Evolutionary conservation across 2,113 vertebrate species (phyloP).

Genomic region (Myotis brandtii): DNA sequence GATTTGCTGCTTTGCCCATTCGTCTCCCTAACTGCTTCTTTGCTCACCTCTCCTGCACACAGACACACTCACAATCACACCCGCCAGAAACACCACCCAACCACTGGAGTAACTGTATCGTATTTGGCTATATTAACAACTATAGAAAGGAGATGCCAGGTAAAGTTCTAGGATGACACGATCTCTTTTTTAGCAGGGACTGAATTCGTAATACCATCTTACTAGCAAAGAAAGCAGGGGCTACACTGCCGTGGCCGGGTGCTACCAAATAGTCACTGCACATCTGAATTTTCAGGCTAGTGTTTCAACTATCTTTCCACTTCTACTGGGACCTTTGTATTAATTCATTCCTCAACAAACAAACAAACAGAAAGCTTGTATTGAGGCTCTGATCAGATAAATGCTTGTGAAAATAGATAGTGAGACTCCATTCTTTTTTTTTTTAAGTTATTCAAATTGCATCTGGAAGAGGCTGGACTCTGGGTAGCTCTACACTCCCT

Average conservation of each 20-base stretch:
- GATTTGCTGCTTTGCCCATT: constrained; percentile 21
- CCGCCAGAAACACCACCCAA: constrained; percentile 32
- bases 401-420: constrained; percentile 82
- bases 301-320: constrained; percentile 79
- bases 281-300: constrained; percentile 79
- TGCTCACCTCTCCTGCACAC: not conserved
- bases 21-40: not conserved
- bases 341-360: constrained; percentile 81
- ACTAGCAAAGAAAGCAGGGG: constrained; percentile 67
- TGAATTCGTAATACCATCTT: constrained; percentile 78
- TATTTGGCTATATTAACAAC: constrained; percentile 67
- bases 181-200: constrained; percentile 74
- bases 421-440: constrained; percentile 70
- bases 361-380: constrained; percentile 81
- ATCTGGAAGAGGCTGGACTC: constrained; percentile 78
- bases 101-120: constrained; percentile 60
- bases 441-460: constrained; percentile 73
- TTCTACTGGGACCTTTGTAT: constrained; percentile 76
- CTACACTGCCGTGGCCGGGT: constrained; percentile 19
- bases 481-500: constrained; percentile 51
- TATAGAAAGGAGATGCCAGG: constrained; percentile 74
- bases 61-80: constrained; percentile 40
- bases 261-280: constrained; percentile 74
- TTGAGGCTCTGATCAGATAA: constrained; percentile 83
- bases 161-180: constrained; percentile 78